Evolutionary conservation across 37 sponge, comb jelly and placozoan species (phyloP).

Genomic region (Mnemiopsis leidyi): DNA sequence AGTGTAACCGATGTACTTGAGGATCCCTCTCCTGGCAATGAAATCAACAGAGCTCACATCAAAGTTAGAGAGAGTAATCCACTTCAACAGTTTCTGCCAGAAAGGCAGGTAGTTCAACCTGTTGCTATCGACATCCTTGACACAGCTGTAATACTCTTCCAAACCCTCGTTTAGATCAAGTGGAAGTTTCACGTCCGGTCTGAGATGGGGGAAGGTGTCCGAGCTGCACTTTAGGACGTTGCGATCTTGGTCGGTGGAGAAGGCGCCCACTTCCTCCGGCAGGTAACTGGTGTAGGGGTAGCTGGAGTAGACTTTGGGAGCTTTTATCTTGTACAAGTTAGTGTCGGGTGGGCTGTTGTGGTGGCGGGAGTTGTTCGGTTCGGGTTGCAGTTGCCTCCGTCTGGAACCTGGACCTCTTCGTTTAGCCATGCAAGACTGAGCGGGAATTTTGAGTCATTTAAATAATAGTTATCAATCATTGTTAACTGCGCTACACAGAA

Average conservation of each 20-base stretch:
- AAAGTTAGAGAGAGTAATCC: neutral
- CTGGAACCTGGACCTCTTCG: neutral
- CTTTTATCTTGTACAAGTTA: neutral
- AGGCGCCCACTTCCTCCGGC: neutral
- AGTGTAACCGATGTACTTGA: neutral
- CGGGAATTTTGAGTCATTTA: too few species aligned
- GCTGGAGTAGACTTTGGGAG: neutral
- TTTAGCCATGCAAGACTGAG: too few species aligned
- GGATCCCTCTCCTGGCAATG: neutral
- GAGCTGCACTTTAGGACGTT: neutral
- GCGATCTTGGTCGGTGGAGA: neutral
- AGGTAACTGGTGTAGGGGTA: neutral
- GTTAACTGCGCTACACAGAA: too few species aligned
- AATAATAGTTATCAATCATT: too few species aligned
- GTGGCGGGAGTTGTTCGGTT: neutral
- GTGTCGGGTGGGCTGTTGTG: neutral
- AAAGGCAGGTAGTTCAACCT: neutral
- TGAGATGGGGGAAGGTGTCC: neutral
- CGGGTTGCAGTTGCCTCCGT: neutral
- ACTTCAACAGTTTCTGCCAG: constrained; percentile 2
- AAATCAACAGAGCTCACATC: constrained; percentile 15
- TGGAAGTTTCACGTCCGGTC: neutral
- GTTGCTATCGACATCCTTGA: neutral
- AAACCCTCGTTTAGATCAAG: constrained; percentile 19
- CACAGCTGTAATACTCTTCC: neutral